Evolutionary conservation across 2,797 vertebrate species (phyloP).

Genomic region (Nyctalus aviator): DNA sequence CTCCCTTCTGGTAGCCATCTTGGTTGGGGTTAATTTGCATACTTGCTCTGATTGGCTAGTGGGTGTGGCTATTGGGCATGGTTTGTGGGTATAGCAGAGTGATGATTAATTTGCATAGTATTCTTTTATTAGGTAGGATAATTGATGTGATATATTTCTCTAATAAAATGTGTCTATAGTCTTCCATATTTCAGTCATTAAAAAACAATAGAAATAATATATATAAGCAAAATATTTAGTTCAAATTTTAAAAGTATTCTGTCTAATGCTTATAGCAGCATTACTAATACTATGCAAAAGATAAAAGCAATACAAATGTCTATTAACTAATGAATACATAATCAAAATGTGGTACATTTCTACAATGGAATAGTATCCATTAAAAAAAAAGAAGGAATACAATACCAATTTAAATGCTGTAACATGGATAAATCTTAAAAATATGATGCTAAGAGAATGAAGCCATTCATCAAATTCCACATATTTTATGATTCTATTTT

Average conservation of each 20-base stretch:
- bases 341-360: neutral
- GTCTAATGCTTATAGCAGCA: neutral
- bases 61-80: too few relatives aligned
- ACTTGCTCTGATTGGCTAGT: too few relatives aligned
- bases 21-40: too few relatives aligned
- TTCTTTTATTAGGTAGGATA: neutral
- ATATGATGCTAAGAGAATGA: neutral
- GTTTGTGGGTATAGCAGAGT: too few relatives aligned
- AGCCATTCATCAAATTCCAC: neutral
- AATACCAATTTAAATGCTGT: neutral
- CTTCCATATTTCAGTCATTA: neutral
- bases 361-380: neutral
- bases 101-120: too few relatives aligned
- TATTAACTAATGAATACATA: neutral
- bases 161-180: neutral
- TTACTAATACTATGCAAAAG: neutral
- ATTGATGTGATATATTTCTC: neutral
- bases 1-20: too few relatives aligned
- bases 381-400: neutral
- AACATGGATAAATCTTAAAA: neutral
- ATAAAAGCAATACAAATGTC: neutral
- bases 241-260: neutral
- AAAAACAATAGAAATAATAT: neutral
- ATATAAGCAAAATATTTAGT: neutral
- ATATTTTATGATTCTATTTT: neutral